Percentiles rank a stretch among this genome's conserved stretches.
Conservation (phyloP, 2,888 invertebrate genomes). For the Thymelicus acteon region DNA sequence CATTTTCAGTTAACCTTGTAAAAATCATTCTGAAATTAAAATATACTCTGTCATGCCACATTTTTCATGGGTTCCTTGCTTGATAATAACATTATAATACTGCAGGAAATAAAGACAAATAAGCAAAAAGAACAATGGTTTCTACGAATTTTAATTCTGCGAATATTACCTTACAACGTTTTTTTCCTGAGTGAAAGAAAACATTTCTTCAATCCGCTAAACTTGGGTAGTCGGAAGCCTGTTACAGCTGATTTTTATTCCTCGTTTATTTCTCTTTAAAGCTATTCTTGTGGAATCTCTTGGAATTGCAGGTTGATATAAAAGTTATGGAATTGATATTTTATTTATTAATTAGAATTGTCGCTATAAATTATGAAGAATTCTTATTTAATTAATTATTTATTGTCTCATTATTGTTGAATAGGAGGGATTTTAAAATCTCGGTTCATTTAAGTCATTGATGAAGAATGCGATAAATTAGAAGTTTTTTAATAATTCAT, state of each 20-base stretch:
- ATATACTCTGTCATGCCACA: too few relatives aligned
- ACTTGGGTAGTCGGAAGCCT: slow-evolving; percentile 19
- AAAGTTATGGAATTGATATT: slow-evolving; percentile 1
- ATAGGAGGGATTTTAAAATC: too few relatives aligned
- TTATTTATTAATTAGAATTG: background rate
- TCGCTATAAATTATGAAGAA: too few relatives aligned
- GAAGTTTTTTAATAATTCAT: too few relatives aligned
- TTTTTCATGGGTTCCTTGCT: too few relatives aligned
- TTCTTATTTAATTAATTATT: too few relatives aligned
- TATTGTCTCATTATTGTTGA: too few relatives aligned
- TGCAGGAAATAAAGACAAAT: slow-evolving; percentile 7
- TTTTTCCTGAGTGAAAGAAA: slow-evolving; percentile 28
- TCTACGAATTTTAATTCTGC: slow-evolving; percentile 24
- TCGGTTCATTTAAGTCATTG: too few relatives aligned
- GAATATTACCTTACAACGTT: slow-evolving; percentile 25
- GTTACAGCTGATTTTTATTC: slow-evolving; percentile 15
- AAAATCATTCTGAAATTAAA: too few relatives aligned
- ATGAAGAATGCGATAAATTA: too few relatives aligned
- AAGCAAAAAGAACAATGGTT: slow-evolving; percentile 14
- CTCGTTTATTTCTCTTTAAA: background rate
- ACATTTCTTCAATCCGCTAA: slow-evolving; percentile 22
- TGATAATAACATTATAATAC: too few relatives aligned
- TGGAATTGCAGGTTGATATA: background rate
- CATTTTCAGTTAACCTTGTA: too few relatives aligned
- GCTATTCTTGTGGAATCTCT: background rate